Evolutionary conservation across 2,888 invertebrate species (phyloP), one percentile per base, ranked within the genome.

Genomic region (Nudaria mundana): DNA sequence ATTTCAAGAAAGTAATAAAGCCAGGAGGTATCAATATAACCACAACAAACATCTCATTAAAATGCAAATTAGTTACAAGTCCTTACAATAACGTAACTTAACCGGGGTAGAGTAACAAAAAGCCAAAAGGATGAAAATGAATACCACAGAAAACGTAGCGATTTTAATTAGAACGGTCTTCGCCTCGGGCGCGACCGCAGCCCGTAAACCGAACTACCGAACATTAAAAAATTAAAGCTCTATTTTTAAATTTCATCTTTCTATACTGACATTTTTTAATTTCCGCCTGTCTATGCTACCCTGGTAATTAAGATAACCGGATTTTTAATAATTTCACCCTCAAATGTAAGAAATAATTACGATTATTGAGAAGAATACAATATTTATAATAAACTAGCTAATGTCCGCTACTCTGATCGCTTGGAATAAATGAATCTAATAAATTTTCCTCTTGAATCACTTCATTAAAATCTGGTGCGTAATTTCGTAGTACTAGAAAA

Each of bases 41-140:
- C 63, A 71, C 68, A 69, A 67, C 66, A 57, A 66, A 69, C 66
- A 71, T 72, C 79, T 85, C 76, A 86, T 85, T 86, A 86, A 77
- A 81, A 86, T 87, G 83, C 84, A 84, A 85, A 86, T 87, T 80
- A 85, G 82, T 81, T 76, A 72, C 76, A 73, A 55, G 75, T 80
- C 78, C 78, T 79, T 80, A 83, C 78, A 82, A 82, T 83, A 81
- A 80, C 77, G 73, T 71, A 73, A 75, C 63, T 70, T 68, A 73
- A 80, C 76, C 77, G 71, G 75, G 62, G 73, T 73, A 64, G 57
- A 60, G 69, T 66, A 82, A 83, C 84, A 82, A 83, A 83, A 84
- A 82, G 66, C 72, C 78, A 72, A 80, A 80, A 81, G 73, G 82
- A 83, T 81, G 81, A 76, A 82, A 84, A 85, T 80, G 81, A 78